Conservation (phyloP, 2,888 invertebrate genomes). For the Coelinius sp. region DNA sequence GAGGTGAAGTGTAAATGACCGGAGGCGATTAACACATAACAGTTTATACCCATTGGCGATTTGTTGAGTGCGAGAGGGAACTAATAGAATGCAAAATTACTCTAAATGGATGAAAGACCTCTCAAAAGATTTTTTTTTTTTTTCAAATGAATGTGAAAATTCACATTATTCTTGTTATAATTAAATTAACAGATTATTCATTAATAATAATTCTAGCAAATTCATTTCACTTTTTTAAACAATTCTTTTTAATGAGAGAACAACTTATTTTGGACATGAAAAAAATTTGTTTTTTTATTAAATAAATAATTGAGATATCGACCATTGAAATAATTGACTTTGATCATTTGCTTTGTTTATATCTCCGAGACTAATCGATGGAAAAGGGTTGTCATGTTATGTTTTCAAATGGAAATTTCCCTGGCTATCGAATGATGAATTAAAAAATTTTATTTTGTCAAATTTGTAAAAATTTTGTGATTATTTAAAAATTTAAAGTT, state of each 20-base stretch:
- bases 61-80: neutral
- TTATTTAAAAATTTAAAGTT: neutral
- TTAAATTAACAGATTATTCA: neutral
- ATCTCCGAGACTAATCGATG: neutral
- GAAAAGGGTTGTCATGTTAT: neutral
- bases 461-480: too few species aligned
- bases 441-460: too few species aligned
- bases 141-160: neutral
- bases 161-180: neutral
- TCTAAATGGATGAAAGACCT: slow-evolving; percentile 32
- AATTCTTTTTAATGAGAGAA: too few species aligned
- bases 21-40: neutral
- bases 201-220: too few species aligned
- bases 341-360: neutral
- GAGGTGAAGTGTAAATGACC: slow-evolving; percentile 4
- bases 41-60: neutral
- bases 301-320: too few species aligned
- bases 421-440: too few species aligned
- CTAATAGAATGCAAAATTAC: slow-evolving; percentile 16
- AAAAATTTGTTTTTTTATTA: too few species aligned
- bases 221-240: too few species aligned
- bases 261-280: too few species aligned
- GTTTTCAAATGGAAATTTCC: too few species aligned
- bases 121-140: neutral
- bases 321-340: too few species aligned